phyloP scores from a whole-genome alignment of 2,888 invertebrate genomes.

The Cheilosia soror region DNA sequence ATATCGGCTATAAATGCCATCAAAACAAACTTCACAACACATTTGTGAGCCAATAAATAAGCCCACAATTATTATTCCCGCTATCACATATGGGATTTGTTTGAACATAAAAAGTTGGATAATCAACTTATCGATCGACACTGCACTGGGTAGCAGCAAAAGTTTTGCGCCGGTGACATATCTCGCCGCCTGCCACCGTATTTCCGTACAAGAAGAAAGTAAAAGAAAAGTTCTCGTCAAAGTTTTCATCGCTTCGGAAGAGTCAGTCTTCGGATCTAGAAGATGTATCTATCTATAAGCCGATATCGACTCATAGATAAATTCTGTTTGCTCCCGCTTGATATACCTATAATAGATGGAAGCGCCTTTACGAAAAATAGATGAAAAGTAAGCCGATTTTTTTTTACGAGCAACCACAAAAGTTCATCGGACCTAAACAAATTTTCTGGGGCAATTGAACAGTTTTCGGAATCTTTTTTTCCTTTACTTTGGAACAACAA shows the following conservation, averaged over 20 bases:
- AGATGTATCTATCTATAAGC: conserved; percentile 24
- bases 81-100: conserved; percentile 49
- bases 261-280: background rate
- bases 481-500: conserved; percentile 10
- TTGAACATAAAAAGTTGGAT: conserved; percentile 59
- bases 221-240: conserved; percentile 24
- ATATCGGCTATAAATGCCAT: conserved; percentile 49
- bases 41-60: conserved; percentile 58
- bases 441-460: conserved; percentile 49
- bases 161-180: conserved; percentile 38
- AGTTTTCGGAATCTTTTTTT: conserved; percentile 24
- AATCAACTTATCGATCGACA: conserved; percentile 63
- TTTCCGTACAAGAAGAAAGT: conserved; percentile 1
- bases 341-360: background rate
- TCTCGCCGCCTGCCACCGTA: conserved; percentile 16
- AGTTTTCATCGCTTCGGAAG: conserved; percentile 20
- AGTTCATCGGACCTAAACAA: conserved; percentile 38
- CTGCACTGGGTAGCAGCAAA: conserved; percentile 5
- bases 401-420: conserved; percentile 6
- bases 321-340: conserved; percentile 3
- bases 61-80: conserved; percentile 47
- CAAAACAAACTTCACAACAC: conserved; percentile 61
- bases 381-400: conserved; percentile 7
- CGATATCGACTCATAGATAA: conserved; percentile 29
- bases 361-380: background rate